Evolutionary conservation across 2,888 invertebrate species (phyloP).

Genomic region (Trilocha varians): DNA sequence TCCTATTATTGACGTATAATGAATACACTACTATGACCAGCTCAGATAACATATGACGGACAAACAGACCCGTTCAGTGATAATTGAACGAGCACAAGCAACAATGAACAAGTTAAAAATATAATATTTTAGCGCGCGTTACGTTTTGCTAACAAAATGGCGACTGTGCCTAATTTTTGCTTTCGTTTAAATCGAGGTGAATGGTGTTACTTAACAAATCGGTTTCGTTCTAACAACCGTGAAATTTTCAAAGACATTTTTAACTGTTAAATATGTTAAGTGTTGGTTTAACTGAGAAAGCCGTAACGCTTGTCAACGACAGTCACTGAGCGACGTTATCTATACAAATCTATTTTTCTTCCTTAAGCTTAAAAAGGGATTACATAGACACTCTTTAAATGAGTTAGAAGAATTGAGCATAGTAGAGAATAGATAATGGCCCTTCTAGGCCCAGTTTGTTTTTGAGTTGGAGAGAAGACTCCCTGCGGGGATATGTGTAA

Average conservation of each 20-base stretch:
- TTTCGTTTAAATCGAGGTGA: not conserved
- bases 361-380: not conserved
- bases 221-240: no score
- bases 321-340: no score
- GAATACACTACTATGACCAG: slow-evolving; percentile 25
- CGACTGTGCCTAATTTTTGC: not conserved
- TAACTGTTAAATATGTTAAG: not conserved
- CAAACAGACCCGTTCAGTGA: slow-evolving; percentile 45
- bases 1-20: slow-evolving; percentile 60
- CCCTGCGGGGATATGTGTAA: no score
- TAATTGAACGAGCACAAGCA: slow-evolving; percentile 53
- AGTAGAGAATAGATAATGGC: no score
- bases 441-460: no score
- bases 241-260: not conserved
- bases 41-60: slow-evolving; percentile 56
- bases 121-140: not conserved
- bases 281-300: not conserved
- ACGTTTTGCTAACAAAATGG: not conserved
- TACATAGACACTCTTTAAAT: not conserved
- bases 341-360: not conserved
- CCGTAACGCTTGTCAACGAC: no score
- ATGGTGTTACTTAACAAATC: not conserved
- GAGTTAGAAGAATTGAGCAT: not conserved
- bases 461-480: no score
- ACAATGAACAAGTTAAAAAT: slow-evolving; percentile 13